phyloP scores from a whole-genome alignment of 2,113 vertebrate species.

The Elachura formosa region DNA sequence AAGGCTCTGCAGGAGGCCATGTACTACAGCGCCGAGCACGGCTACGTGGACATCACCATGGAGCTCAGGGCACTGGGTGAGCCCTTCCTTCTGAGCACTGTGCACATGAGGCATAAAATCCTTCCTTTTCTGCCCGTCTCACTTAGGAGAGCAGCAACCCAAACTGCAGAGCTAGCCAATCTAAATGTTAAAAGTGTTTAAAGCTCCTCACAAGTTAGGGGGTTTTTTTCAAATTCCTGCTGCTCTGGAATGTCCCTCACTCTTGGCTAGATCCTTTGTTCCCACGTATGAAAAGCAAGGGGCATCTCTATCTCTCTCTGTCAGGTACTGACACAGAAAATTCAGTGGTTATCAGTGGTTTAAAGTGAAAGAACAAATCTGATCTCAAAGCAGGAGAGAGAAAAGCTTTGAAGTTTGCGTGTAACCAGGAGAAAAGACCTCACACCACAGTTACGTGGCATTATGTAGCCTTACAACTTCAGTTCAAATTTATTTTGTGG shows the following conservation, averaged over 20 bases:
- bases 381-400: not conserved
- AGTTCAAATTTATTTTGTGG: not conserved
- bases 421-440: not conserved
- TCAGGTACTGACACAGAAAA: not conserved
- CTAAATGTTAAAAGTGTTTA: not conserved
- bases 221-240: not conserved
- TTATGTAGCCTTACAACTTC: not conserved
- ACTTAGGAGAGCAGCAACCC: not conserved
- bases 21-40: conserved; percentile 95
- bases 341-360: not conserved
- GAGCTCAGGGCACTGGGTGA: conserved; percentile 89
- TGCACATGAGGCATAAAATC: rapidly evolving
- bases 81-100: not conserved
- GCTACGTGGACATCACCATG: conserved; percentile 97
- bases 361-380: not conserved
- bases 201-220: not conserved
- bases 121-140: not conserved
- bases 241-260: not conserved
- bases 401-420: not conserved
- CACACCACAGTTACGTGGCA: not conserved
- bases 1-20: conserved; percentile 96
- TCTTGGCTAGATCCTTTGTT: not conserved
- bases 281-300: not conserved
- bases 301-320: not conserved
- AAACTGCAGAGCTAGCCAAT: not conserved